Evolutionary conservation across 2,797 vertebrate genomes (phyloP).

Genomic region (Potorous gilbertii): DNA sequence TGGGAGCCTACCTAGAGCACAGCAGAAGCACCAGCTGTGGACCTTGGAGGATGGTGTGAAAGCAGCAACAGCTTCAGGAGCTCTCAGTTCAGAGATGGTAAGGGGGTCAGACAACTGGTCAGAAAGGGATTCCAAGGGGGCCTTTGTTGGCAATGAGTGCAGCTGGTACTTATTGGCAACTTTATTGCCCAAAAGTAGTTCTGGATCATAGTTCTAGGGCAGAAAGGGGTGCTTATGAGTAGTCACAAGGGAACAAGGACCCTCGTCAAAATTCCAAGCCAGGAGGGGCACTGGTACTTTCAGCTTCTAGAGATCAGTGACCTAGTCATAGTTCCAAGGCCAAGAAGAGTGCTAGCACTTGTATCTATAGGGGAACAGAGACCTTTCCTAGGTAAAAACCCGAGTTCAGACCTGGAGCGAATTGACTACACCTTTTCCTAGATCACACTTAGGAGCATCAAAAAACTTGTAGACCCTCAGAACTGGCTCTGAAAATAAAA

Average conservation of each 20-base stretch:
- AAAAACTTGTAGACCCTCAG: not conserved
- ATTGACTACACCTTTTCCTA: not conserved
- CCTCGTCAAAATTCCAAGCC: not conserved
- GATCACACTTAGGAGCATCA: not conserved
- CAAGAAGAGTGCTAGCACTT: not conserved
- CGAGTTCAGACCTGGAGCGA: not conserved
- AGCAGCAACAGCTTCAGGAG: not conserved
- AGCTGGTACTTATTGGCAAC: not conserved
- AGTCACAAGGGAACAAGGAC: not conserved
- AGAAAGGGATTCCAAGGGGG: not conserved
- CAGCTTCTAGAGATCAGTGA: not conserved
- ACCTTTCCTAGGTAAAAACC: not conserved
- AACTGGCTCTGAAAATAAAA: not conserved
- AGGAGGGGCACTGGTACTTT: not conserved
- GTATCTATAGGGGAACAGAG: not conserved
- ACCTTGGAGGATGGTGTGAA: not conserved
- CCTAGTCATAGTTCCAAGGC: not conserved
- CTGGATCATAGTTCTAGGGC: not conserved
- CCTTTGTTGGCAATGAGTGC: not conserved
- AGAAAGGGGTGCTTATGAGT: not conserved
- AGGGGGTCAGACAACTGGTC: not conserved
- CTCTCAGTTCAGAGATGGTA: not conserved
- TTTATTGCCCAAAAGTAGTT: not conserved
- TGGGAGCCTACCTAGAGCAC: not conserved
- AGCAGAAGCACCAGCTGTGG: not conserved